A percentile compares a stretch with the other conserved stretches of the same genome.
Conservation (phyloP, 2,113 vertebrate genomes). For the Semnornis frantzii region DNA sequence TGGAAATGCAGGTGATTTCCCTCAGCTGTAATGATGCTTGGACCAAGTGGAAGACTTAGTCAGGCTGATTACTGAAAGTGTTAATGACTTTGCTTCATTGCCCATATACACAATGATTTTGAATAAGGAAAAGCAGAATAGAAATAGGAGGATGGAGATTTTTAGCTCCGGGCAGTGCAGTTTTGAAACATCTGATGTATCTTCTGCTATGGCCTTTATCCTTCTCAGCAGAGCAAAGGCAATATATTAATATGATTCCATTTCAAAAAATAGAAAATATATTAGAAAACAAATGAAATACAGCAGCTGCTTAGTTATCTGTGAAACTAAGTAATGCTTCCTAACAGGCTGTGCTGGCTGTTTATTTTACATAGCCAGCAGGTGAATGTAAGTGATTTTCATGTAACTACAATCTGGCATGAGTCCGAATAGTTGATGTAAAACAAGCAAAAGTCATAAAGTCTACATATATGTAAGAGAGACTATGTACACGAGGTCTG, state of each 20-base stretch:
- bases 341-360: not conserved
- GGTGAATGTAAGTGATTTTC: not conserved
- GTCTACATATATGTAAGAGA: not conserved
- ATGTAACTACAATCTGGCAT: not conserved
- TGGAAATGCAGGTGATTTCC: not conserved
- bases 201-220: not conserved
- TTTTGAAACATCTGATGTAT: not conserved
- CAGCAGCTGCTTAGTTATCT: not conserved
- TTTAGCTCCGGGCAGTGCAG: not conserved
- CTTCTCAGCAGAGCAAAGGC: not conserved
- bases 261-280: not conserved
- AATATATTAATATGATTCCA: not conserved
- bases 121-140: not conserved
- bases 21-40: not conserved
- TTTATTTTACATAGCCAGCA: not conserved
- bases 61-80: not conserved
- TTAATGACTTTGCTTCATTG: not conserved
- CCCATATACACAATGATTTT: not conserved
- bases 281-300: not conserved
- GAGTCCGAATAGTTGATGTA: not conserved
- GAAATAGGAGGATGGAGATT: not conserved
- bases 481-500: not conserved
- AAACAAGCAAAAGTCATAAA: not conserved
- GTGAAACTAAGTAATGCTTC: not conserved
- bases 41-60: not conserved